phyloP scores from a whole-genome alignment of 2,113 vertebrate genomes.

The Mesitornis unicolor region DNA sequence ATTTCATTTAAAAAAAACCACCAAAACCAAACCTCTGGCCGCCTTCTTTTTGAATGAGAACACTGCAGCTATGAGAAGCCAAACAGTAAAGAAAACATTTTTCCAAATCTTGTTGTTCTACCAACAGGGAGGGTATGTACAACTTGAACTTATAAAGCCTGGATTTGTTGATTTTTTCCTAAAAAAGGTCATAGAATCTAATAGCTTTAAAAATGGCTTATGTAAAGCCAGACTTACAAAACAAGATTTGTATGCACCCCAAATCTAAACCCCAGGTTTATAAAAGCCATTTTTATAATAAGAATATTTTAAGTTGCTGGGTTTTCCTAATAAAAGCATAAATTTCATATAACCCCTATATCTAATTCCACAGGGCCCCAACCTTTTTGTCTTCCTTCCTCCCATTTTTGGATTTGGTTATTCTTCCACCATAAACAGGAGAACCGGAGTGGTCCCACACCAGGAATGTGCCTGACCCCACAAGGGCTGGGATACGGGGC shows the following conservation, averaged over 20 bases:
- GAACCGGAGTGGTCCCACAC: rapidly evolving
- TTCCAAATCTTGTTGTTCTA: background rate
- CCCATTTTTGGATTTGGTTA: background rate
- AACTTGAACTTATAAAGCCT: background rate
- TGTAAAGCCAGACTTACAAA: background rate
- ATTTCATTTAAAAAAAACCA: conserved; percentile 5
- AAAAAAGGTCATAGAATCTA: background rate
- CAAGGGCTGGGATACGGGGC: background rate
- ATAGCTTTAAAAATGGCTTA: background rate
- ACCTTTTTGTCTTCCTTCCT: background rate
- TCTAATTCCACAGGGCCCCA: background rate
- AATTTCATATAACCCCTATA: background rate
- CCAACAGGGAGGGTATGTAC: background rate
- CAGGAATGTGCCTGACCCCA: background rate
- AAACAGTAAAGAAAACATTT: conserved; percentile 31
- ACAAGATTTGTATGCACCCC: background rate
- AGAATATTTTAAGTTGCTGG: background rate
- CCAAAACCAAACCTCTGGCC: background rate
- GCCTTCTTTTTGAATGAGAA: conserved; percentile 9
- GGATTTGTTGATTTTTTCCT: background rate
- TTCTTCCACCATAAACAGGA: conserved; percentile 7
- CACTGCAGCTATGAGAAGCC: background rate
- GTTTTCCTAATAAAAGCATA: background rate
- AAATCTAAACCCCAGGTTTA: background rate
- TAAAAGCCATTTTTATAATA: background rate